Percentiles rank a stretch among this genome's conserved stretches.
Evolutionary conservation across 2,888 invertebrate species (phyloP).

Genomic region (Caenorhabditis sp.): DNA sequence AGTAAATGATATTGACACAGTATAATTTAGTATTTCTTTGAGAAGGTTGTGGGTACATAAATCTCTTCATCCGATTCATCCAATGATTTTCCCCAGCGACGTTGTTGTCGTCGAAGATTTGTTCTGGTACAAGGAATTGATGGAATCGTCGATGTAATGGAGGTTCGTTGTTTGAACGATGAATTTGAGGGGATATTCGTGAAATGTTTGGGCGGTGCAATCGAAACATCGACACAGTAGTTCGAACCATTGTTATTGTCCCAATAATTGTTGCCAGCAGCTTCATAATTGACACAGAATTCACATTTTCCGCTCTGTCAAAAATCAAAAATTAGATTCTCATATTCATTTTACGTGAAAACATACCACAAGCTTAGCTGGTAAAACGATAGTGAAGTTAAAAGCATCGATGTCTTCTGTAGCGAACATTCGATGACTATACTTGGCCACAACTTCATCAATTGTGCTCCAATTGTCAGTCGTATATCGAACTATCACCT

Average conservation of each 20-base stretch:
- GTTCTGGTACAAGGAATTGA: constrained; percentile 11
- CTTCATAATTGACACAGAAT: constrained; percentile 47
- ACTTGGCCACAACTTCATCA: constrained; percentile 35
- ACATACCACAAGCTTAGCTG: constrained; percentile 28
- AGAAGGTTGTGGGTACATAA: neutral
- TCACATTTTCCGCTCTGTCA: constrained; percentile 36
- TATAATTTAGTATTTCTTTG: neutral
- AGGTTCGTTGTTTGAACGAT: neutral
- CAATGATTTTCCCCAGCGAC: constrained; percentile 35
- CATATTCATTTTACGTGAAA: neutral
- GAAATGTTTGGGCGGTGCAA: neutral
- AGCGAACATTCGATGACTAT: constrained; percentile 43
- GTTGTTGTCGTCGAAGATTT: constrained; percentile 18
- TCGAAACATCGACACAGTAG: constrained; percentile 32
- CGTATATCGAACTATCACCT: constrained; percentile 46
- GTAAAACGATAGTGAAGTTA: constrained; percentile 42
- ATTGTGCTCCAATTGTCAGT: constrained; percentile 38
- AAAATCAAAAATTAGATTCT: neutral
- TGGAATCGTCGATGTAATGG: neutral
- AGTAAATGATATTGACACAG: neutral
- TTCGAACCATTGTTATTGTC: constrained; percentile 53
- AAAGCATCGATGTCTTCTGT: constrained; percentile 51
- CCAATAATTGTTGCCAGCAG: constrained; percentile 41
- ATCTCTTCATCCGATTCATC: constrained; percentile 34
- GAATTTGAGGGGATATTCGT: neutral